Conservation (phyloP, 2,113 vertebrate species). For the Fregetta grallaria region DNA sequence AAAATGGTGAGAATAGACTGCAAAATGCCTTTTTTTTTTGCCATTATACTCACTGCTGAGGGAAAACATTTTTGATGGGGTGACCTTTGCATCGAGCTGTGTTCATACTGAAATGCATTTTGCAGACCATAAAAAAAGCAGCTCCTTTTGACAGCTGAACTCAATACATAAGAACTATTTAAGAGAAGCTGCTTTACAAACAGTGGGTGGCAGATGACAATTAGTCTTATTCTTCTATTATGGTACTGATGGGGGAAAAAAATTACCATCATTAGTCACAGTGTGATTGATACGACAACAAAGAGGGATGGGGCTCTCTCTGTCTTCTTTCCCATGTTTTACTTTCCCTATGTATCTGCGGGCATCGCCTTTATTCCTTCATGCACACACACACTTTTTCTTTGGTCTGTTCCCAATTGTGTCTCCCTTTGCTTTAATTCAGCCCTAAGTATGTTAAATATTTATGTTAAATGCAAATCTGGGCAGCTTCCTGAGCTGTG, state of each 20-base stretch:
- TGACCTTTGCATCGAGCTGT: constrained; percentile 62
- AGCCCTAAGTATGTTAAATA: background rate
- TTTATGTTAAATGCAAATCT: background rate
- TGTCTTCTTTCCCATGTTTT: background rate
- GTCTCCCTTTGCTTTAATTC: background rate
- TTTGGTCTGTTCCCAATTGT: background rate
- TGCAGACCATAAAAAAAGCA: constrained; percentile 24
- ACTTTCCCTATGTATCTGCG: background rate
- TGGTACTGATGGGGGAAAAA: background rate
- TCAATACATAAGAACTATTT: constrained; percentile 26
- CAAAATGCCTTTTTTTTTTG: constrained; percentile 20
- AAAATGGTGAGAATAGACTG: constrained; percentile 21
- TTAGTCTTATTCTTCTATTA: constrained; percentile 32
- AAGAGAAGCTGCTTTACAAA: constrained; percentile 48
- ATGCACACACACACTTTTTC: background rate
- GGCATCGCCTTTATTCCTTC: background rate
- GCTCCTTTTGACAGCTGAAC: constrained; percentile 42
- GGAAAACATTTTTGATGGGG: constrained; percentile 63
- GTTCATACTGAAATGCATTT: constrained; percentile 42
- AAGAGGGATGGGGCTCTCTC: background rate
- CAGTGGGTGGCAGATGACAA: constrained; percentile 49
- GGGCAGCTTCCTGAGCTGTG: background rate
- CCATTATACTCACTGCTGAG: constrained; percentile 20
- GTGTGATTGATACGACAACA: background rate
- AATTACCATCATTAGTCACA: background rate